Evolutionary conservation across 2,888 invertebrate genomes (phyloP).

Genomic region (Acanthosepion pharaonis): DNA sequence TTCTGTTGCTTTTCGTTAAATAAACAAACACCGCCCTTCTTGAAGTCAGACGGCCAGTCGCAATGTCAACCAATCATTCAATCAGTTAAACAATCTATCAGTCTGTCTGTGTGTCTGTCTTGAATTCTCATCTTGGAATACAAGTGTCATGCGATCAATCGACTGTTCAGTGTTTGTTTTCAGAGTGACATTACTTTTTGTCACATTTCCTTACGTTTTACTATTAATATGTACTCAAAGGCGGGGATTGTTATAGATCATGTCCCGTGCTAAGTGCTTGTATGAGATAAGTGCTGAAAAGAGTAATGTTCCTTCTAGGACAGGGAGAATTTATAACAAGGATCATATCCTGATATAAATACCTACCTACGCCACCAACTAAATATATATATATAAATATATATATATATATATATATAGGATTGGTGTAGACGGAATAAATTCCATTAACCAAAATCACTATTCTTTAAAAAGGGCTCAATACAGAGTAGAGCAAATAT

Average conservation of each 20-base stretch:
- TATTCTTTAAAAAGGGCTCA: too few relatives aligned
- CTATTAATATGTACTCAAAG: background rate
- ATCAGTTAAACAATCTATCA: background rate
- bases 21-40: background rate
- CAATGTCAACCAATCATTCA: background rate
- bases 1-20: background rate
- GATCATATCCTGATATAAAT: too few relatives aligned
- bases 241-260: background rate
- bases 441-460: too few relatives aligned
- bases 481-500: too few relatives aligned
- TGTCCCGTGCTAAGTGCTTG: too few relatives aligned
- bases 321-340: too few relatives aligned
- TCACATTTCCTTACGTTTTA: background rate
- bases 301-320: too few relatives aligned
- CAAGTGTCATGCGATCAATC: background rate
- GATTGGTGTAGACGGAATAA: too few relatives aligned
- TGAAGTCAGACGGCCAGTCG: background rate
- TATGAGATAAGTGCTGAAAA: too few relatives aligned
- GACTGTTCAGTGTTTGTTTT: background rate
- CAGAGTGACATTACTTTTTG: background rate
- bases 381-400: too few relatives aligned
- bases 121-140: background rate
- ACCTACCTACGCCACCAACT: too few relatives aligned
- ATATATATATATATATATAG: too few relatives aligned
- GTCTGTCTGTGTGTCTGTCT: background rate